phyloP scores from a whole-genome alignment of 2,113 vertebrate species.

The Phalacrocorax brasilianus region DNA sequence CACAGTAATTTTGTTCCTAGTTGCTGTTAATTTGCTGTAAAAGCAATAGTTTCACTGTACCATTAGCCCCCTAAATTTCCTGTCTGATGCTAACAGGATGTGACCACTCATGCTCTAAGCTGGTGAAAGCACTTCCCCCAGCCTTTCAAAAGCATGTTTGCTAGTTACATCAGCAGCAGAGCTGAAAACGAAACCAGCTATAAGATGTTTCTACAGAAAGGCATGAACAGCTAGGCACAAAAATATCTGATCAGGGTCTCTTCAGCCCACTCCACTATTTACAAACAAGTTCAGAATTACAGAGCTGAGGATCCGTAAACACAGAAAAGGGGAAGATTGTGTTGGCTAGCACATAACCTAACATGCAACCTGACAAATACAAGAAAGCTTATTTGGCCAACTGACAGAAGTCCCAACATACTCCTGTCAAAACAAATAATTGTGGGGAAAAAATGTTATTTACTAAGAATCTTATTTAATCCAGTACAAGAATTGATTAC shows the following conservation, averaged over 20 bases:
- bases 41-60: neutral
- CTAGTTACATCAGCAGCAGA: neutral
- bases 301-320: neutral
- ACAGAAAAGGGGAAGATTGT: neutral
- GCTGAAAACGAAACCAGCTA: neutral
- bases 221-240: neutral
- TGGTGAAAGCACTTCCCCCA: neutral
- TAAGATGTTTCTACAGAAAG: neutral
- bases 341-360: rapidly evolving
- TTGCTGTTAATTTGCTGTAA: neutral
- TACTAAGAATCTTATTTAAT: neutral
- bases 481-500: neutral
- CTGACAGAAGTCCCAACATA: neutral
- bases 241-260: neutral
- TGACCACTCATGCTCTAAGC: neutral
- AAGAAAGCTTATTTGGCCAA: neutral
- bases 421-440: neutral
- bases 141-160: neutral
- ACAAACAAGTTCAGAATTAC: neutral
- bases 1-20: neutral
- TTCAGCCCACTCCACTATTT: neutral
- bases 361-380: neutral
- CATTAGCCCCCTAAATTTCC: neutral
- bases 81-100: neutral
- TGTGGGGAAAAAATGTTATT: rapidly evolving